phyloP scores from a whole-genome alignment of 2,113 vertebrate species.

The Macquaria australasica region DNA sequence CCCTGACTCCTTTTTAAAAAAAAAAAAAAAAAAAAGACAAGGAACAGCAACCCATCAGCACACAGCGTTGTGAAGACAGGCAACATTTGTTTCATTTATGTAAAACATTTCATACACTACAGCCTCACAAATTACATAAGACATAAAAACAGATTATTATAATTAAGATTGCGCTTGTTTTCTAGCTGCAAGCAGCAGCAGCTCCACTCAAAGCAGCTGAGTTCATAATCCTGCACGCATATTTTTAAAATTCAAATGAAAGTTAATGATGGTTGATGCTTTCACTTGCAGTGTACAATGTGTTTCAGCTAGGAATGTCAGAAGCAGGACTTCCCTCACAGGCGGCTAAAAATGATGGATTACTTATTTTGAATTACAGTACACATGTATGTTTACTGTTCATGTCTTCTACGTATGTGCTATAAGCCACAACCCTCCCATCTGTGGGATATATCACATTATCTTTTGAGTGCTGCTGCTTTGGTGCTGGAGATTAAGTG shows the following conservation, averaged over 20 bases:
- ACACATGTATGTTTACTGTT: background rate
- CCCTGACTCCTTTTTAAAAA: conserved; percentile 14
- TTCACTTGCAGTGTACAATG: no score
- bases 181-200: no score
- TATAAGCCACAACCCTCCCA: no score
- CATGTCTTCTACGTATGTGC: background rate
- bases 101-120: background rate
- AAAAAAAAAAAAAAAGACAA: background rate
- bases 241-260: no score
- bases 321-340: no score
- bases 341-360: no score
- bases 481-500: background rate
- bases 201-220: no score
- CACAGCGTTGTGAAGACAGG: background rate
- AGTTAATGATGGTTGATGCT: no score
- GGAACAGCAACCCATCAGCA: background rate
- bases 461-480: background rate
- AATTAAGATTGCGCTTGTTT: background rate
- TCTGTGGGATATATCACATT: background rate
- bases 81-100: background rate
- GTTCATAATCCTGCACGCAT: no score
- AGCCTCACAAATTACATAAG: background rate
- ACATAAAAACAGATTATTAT: background rate
- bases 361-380: no score
- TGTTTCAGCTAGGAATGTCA: no score